A percentile compares a stretch with the other conserved stretches of the same genome.
phyloP scores from a whole-genome alignment of 2,797 vertebrate species.

The Simalia tracyae region DNA sequence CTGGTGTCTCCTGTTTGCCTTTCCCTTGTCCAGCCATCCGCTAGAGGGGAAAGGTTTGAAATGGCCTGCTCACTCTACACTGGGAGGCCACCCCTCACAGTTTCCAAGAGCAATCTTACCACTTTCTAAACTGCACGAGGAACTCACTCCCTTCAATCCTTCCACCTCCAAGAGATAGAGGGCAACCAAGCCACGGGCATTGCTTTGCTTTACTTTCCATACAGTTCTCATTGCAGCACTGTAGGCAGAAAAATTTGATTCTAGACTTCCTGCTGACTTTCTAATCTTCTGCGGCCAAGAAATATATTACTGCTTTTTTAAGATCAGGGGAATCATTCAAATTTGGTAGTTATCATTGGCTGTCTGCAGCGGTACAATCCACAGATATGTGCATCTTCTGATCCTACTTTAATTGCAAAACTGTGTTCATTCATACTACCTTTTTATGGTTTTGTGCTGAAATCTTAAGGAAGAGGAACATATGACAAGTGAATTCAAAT shows the following conservation, averaged over 20 bases:
- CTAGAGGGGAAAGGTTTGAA: not conserved
- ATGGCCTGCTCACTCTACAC: too few relatives aligned
- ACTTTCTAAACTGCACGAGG: too few relatives aligned
- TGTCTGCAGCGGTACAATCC: not conserved
- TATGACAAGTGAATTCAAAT: not conserved
- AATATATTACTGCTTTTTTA: not conserved
- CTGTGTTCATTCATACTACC: not conserved
- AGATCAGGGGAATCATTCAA: too few relatives aligned
- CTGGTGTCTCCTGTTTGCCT: too few relatives aligned
- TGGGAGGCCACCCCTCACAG: too few relatives aligned
- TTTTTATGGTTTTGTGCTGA: not conserved
- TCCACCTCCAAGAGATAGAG: not conserved
- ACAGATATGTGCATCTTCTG: not conserved
- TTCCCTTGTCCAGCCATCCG: too few relatives aligned
- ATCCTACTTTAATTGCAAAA: not conserved
- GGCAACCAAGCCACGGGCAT: not conserved
- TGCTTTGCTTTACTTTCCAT: not conserved
- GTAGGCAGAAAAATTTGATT: not conserved
- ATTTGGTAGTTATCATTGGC: not conserved
- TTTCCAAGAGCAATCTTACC: not conserved
- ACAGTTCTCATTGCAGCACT: not conserved
- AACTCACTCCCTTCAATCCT: not conserved
- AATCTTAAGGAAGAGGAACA: conserved; percentile 35
- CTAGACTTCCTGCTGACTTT: not conserved
- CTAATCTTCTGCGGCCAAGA: not conserved